These are phyloP conservation scores for Bombus sylvicola DNA, from an alignment of 1,140 invertebrate species.

Conservation along the genomic window DNA sequence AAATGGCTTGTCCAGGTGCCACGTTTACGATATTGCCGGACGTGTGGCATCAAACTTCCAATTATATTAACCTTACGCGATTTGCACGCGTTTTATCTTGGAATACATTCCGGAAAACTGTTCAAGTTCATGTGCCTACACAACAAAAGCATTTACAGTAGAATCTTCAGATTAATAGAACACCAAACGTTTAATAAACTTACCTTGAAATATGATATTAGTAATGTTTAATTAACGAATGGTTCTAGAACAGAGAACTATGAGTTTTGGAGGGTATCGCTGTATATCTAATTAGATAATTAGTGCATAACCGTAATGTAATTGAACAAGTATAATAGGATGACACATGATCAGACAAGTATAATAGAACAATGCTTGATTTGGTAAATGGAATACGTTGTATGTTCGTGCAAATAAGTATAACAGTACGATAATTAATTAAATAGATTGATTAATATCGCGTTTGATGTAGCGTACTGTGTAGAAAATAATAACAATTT, in stretches of 20 bases:
- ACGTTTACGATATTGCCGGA: constrained; percentile 70
- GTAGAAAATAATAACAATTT: not conserved
- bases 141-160: too few species aligned
- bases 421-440: not conserved
- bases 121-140: not conserved
- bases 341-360: not conserved
- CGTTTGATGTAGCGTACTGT: not conserved
- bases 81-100: not conserved
- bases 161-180: too few species aligned
- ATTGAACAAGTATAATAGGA: constrained; percentile 7
- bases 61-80: constrained; percentile 40
- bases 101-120: not conserved
- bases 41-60: constrained; percentile 71
- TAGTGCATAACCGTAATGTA: not conserved
- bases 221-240: not conserved
- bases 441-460: too few species aligned
- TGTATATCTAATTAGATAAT: constrained; percentile 7
- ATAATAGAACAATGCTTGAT: not conserved
- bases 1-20: constrained; percentile 74
- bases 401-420: not conserved
- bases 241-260: not conserved
- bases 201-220: too few species aligned
- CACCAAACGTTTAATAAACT: too few species aligned
- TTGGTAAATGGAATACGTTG: not conserved
- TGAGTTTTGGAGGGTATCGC: not conserved